phyloP scores from a whole-genome alignment of 2,113 vertebrate genomes.

The Falcunculus frontatus region DNA sequence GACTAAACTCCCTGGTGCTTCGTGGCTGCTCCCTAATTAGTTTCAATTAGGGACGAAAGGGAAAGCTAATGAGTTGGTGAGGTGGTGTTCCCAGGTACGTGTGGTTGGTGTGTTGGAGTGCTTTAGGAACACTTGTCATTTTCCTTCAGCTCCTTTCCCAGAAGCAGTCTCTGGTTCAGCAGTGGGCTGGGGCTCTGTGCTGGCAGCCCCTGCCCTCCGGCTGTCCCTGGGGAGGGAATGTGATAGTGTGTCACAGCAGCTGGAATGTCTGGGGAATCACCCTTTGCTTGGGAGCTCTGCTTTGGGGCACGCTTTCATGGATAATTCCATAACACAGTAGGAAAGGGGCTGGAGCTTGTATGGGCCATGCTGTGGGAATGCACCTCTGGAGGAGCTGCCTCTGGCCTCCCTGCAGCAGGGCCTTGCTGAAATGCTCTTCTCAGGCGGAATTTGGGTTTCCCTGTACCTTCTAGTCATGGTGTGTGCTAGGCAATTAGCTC shows the following conservation, averaged over 20 bases:
- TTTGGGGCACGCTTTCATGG: not conserved
- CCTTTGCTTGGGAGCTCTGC: not conserved
- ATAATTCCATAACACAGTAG: not conserved
- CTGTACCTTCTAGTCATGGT: not conserved
- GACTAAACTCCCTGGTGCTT: not conserved
- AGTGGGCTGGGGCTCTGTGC: not conserved
- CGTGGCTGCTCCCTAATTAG: not conserved
- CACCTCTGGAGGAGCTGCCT: not conserved
- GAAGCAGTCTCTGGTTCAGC: not conserved
- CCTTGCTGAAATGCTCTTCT: not conserved
- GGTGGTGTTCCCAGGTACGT: not conserved
- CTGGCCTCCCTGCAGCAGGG: not conserved
- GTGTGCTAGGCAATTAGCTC: not conserved
- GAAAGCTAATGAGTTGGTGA: not conserved
- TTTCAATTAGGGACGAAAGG: not conserved
- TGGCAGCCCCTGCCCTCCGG: not conserved
- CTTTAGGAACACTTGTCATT: not conserved
- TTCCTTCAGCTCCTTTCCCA: not conserved
- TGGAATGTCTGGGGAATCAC: not conserved
- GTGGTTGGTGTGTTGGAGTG: not conserved
- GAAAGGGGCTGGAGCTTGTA: not conserved
- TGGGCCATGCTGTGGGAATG: rapidly evolving
- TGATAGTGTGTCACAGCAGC: rapidly evolving
- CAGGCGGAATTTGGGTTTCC: not conserved
- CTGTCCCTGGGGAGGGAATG: not conserved